Percentiles rank a stretch among this genome's conserved stretches.
These are phyloP conservation scores for Himalopsyche phryganea DNA, from an alignment of 1,140 invertebrate species.

Conservation along the genomic window DNA sequence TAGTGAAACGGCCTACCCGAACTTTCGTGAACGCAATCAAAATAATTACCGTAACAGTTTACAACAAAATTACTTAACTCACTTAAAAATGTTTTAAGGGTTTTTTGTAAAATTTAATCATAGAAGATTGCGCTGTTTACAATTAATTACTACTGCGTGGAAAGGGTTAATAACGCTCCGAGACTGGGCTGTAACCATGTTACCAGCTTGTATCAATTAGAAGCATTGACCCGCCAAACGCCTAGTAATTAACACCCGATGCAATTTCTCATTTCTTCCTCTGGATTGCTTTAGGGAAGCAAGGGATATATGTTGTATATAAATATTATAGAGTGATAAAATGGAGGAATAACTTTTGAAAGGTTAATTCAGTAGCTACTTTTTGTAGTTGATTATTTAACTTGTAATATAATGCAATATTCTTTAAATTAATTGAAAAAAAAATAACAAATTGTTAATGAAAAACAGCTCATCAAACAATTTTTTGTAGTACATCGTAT, in stretches of 20 bases:
- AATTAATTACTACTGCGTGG: neutral
- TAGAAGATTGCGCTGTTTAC: neutral
- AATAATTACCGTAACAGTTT: constrained; percentile 2
- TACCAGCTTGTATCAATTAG: constrained; percentile 24
- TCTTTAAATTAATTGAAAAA: too few relatives aligned
- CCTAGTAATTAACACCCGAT: constrained; percentile 3
- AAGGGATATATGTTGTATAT: too few relatives aligned
- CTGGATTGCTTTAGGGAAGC: too few relatives aligned
- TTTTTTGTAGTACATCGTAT: too few relatives aligned
- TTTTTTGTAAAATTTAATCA: neutral
- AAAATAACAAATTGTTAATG: too few relatives aligned
- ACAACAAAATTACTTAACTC: neutral
- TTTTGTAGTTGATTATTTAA: too few relatives aligned
- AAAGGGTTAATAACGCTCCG: neutral
- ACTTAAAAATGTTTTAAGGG: neutral
- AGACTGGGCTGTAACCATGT: neutral
- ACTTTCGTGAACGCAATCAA: constrained; percentile 19
- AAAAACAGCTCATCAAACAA: too few relatives aligned
- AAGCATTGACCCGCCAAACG: constrained; percentile 23
- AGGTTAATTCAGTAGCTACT: too few relatives aligned
- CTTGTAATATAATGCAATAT: too few relatives aligned
- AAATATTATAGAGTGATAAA: too few relatives aligned
- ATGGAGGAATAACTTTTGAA: too few relatives aligned
- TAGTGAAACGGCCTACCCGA: constrained; percentile 5
- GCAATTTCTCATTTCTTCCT: neutral